These are phyloP conservation scores for Apeltes quadracus DNA, from an alignment of 2,113 vertebrate genomes.

Conservation along the genomic window DNA sequence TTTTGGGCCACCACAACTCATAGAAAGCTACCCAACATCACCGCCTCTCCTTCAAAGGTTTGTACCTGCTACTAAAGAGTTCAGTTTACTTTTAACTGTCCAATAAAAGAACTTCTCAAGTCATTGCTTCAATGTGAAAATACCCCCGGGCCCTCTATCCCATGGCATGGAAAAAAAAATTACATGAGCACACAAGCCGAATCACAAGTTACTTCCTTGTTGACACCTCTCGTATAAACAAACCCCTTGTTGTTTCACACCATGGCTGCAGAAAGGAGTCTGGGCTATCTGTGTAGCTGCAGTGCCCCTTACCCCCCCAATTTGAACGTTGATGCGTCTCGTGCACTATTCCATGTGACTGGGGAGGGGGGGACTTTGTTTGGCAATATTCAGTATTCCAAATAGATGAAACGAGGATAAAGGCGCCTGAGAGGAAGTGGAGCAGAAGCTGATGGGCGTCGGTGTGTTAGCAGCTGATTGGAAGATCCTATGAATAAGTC, in stretches of 20 bases:
- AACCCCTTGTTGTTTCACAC: slow-evolving; percentile 10
- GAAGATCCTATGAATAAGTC: slow-evolving; percentile 66
- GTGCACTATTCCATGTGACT: slow-evolving; percentile 30
- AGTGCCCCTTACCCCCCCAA: not conserved
- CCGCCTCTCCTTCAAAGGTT: too few species aligned
- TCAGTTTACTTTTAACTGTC: too few species aligned
- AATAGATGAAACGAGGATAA: slow-evolving; percentile 67
- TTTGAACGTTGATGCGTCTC: slow-evolving; percentile 37
- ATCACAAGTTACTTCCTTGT: slow-evolving; percentile 5
- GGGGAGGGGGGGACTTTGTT: slow-evolving; percentile 47
- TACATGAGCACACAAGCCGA: not conserved
- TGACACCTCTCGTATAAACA: not conserved
- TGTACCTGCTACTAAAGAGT: too few species aligned
- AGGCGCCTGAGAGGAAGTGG: slow-evolving; percentile 73
- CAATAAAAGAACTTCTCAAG: not conserved
- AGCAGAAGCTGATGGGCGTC: slow-evolving; percentile 77
- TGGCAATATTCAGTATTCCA: slow-evolving; percentile 44
- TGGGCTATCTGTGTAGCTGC: not conserved
- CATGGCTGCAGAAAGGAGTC: not conserved
- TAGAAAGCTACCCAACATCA: too few species aligned
- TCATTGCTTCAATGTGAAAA: too few species aligned
- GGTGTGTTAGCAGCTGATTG: slow-evolving; percentile 67
- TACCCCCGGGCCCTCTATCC: not conserved
- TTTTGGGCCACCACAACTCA: too few species aligned
- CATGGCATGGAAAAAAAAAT: not conserved